These are phyloP conservation scores for Spea hammondii DNA, from an alignment of 2,797 vertebrate species.

Conservation along the genomic window DNA sequence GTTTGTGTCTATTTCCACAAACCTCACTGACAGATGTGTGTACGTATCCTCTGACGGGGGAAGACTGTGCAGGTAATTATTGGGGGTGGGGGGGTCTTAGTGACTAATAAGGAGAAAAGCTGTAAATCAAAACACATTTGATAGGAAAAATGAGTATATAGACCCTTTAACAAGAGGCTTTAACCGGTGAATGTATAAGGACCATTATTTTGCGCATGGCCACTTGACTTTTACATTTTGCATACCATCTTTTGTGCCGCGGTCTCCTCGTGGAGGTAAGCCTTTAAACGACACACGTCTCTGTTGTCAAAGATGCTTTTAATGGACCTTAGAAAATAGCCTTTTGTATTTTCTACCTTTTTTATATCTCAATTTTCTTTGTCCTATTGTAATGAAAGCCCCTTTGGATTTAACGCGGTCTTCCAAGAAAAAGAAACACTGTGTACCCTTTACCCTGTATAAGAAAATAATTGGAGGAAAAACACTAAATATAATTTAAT, in stretches of 20 bases:
- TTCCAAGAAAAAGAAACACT: too few species aligned
- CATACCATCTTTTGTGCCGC: constrained; percentile 64
- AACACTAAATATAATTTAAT: too few species aligned
- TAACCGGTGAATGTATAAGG: constrained; percentile 51
- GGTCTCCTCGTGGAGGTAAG: constrained; percentile 58
- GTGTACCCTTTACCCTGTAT: too few species aligned
- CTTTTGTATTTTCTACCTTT: constrained; percentile 8
- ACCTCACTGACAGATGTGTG: constrained; percentile 90
- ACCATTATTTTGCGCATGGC: constrained; percentile 63
- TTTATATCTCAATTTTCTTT: background rate
- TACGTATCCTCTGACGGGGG: constrained; percentile 98
- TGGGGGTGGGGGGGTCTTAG: too few species aligned
- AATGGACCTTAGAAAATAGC: constrained; percentile 29
- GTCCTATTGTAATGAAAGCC: background rate
- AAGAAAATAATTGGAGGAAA: too few species aligned
- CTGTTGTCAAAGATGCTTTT: constrained; percentile 59
- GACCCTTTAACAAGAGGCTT: too few species aligned
- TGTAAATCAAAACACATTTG: too few species aligned
- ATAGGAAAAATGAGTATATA: too few species aligned
- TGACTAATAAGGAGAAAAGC: too few species aligned
- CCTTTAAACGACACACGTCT: constrained; percentile 51
- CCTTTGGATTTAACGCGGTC: too few species aligned
- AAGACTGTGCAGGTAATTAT: constrained; percentile 85
- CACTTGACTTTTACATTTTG: constrained; percentile 55
- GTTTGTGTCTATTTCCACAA: constrained; percentile 98